A percentile compares a stretch with the other conserved stretches of the same genome.
phyloP scores from a whole-genome alignment of 1,140 invertebrate genomes.

The Caenorhabditis brenneri region DNA sequence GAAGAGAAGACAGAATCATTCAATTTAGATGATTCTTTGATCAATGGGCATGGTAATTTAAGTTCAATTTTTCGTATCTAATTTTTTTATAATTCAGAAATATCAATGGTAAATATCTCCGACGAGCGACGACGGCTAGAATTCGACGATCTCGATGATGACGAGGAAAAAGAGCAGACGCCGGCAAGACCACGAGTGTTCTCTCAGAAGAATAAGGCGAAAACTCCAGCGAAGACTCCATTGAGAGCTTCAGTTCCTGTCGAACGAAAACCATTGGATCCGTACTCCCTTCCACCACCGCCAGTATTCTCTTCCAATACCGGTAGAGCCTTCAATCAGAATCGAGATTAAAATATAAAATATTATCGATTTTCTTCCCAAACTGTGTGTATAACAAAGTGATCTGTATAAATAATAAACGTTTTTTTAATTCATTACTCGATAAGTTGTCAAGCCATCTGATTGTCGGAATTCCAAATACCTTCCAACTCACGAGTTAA shows the following conservation, averaged over 20 bases:
- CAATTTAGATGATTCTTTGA: background rate
- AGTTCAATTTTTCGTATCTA: background rate
- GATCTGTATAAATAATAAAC: background rate
- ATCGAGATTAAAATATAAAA: background rate
- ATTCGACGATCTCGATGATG: background rate
- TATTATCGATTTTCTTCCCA: background rate
- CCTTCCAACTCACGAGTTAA: too few relatives aligned
- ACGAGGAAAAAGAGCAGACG: background rate
- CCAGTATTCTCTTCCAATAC: background rate
- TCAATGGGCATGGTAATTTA: conserved; percentile 1
- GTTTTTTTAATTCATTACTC: background rate
- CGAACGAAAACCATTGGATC: background rate
- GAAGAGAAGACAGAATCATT: background rate
- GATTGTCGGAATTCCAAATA: too few relatives aligned
- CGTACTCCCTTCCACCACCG: background rate
- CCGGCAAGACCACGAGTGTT: background rate
- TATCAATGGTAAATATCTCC: conserved; percentile 16
- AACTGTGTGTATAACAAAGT: background rate
- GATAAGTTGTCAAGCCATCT: background rate
- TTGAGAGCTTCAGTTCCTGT: background rate
- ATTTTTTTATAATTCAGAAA: background rate
- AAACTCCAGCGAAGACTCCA: background rate
- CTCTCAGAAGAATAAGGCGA: too few relatives aligned
- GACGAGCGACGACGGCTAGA: background rate
- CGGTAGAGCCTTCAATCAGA: background rate